phyloP scores from a whole-genome alignment of 2,888 invertebrate species.

The Neelides folsomi region DNA sequence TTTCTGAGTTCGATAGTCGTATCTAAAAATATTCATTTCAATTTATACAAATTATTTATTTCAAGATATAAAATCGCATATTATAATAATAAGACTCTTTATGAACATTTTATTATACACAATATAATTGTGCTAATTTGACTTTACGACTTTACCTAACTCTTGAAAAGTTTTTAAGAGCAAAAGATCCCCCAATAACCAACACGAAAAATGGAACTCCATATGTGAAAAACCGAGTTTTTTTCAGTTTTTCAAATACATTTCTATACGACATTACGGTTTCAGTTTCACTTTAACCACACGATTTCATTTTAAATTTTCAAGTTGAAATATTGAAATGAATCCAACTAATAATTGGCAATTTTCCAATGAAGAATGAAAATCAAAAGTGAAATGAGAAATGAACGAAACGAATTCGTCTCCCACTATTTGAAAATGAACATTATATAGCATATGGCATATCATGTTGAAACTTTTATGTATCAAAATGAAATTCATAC shows the following conservation, averaged over 20 bases:
- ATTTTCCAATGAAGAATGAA: too few species aligned
- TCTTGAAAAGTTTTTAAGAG: slow-evolving; percentile 57
- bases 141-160: slow-evolving; percentile 52
- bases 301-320: too few species aligned
- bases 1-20: slow-evolving; percentile 46
- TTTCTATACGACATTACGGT: background rate
- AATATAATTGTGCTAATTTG: background rate
- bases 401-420: too few species aligned
- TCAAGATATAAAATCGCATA: slow-evolving; percentile 2
- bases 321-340: too few species aligned
- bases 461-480: too few species aligned
- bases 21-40: slow-evolving; percentile 35
- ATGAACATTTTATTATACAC: too few species aligned
- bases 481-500: too few species aligned
- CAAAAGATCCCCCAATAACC: slow-evolving; percentile 63
- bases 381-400: too few species aligned
- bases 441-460: too few species aligned
- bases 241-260: background rate
- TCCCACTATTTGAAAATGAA: too few species aligned
- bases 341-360: too few species aligned
- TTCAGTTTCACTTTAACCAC: background rate
- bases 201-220: slow-evolving; percentile 61
- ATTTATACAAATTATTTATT: slow-evolving; percentile 3
- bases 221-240: slow-evolving; percentile 40
- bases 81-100: background rate